Base-by-base conservation (phyloP, 2,797 vertebrate species). In the Luscinia luscinia region DNA sequence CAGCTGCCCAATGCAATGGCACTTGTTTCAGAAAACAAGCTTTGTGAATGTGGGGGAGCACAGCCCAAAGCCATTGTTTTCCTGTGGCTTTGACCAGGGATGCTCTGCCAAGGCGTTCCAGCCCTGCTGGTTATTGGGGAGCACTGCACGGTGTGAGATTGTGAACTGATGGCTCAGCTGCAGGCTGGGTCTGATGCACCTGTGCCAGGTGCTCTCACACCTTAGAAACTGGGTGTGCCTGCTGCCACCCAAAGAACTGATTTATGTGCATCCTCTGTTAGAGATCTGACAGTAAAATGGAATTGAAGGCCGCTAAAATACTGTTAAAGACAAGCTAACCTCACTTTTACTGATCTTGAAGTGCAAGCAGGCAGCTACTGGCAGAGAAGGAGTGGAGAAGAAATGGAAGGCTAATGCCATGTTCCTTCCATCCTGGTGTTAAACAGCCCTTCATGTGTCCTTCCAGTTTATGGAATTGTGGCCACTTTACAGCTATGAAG, bases 391-490 rank as follows among this genome's bases (percentile, higher is more conserved):
- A 10, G 11, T 1, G 2, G 57, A n/a, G 30, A 64, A 66, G 28
- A 80, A 76, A 69, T 28, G 34, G 48, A 63, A 73, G 26, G 36
- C 27, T 77, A 40, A 87, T 76, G 38, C 16, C 46, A 22, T 20
- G 18, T 81, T 83, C 30, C 52, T 83, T 93, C 62, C 45, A 48
- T 58, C n/a, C 41, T 51, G 7, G 16, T 68, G 15, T 73, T 70
- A 57, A 54, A 38, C 8, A 90, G 90, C 70, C 78, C 86, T 95
- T 93, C 78, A 21, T 48, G 14, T 63, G 84, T 87, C 79, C 87
- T 95, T 95, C 54, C 77, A 66, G 27, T 75, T 81, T 78, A 93
- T 63, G 89, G 68, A 78, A 83, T 69, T 52, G 78, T 80, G 82
- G 76, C 89, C 87, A 80, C 89, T 95, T 16, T 75, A 78, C 41